Percentiles rank a stretch among this genome's conserved stretches.
phyloP scores from a whole-genome alignment of 2,888 invertebrate genomes.

The Heliconius sara region DNA sequence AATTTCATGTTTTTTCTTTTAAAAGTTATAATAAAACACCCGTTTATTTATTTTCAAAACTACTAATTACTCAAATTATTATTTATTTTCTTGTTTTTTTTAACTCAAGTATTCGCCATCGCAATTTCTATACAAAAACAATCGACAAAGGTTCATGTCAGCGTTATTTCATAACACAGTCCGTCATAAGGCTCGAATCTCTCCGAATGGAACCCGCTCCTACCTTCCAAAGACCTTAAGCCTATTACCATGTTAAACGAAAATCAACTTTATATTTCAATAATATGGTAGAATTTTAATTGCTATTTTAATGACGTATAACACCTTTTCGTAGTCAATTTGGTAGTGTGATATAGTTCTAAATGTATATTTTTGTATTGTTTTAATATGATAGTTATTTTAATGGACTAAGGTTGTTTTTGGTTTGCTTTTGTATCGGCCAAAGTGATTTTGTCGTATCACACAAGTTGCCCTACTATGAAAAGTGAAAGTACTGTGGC shows the following conservation, averaged over 20 bases:
- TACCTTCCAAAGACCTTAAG: constrained; percentile 53
- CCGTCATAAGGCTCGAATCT: constrained; percentile 81
- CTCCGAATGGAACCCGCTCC: constrained; percentile 65
- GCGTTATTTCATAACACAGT: constrained; percentile 77
- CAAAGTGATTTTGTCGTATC: constrained; percentile 41
- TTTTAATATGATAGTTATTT: constrained; percentile 45
- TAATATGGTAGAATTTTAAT: constrained; percentile 46
- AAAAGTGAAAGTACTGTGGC: constrained; percentile 80
- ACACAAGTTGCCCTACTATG: constrained; percentile 75
- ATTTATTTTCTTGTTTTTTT: not conserved
- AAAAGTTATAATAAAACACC: too few relatives aligned
- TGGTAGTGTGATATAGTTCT: constrained; percentile 59
- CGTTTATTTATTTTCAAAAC: too few relatives aligned
- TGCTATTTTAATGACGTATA: constrained; percentile 55
- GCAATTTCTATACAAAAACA: constrained; percentile 54
- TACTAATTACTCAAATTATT: too few relatives aligned
- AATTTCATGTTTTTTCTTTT: too few relatives aligned
- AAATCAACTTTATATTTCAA: constrained; percentile 47
- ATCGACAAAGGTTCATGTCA: constrained; percentile 70
- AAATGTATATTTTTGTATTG: constrained; percentile 26
- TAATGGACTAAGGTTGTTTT: constrained; percentile 35
- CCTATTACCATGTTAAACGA: constrained; percentile 41
- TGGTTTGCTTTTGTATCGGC: constrained; percentile 26
- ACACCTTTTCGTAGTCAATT: constrained; percentile 60
- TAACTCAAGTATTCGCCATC: constrained; percentile 36